Base-by-base conservation (phyloP, 2,888 invertebrate genomes). In the Operophtera brumata region DNA sequence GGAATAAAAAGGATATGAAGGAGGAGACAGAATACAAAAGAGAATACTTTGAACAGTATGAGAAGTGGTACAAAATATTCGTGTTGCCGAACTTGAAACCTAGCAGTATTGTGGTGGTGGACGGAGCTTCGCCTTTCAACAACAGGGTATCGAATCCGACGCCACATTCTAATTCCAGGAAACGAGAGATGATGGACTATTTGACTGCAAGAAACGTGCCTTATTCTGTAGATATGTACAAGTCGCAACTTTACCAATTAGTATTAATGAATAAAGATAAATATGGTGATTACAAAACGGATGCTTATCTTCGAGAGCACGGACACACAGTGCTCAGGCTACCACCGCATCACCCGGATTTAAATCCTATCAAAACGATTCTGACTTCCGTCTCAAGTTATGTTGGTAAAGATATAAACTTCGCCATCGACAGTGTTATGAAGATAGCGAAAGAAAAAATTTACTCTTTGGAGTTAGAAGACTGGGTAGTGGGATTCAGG, bases 181-280 rank as follows among this genome's bases (percentile, higher is more conserved):
- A 66, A 47, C 68, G 67, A 36, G 71, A 73, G 35, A 69, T 73
- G 64, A 69, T 71, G 67, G 73, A 73, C 45, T 71, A 67, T 51
- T 54, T 73, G 37, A 65, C 69, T 26, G 63, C 64, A 2, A 64
- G 67, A 52, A 67, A 68, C 32, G 65, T 73, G 57, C 71, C 71
- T 54, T 67, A 67, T 43, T 53, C 70, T 0, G 47, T 59, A 4
- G 69, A 68, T 41, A 71, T 71, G 71, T 71, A 71, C 48, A 71
- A 71, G 52, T 59, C 70, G 4, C 70, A 73, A 28, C 28, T 73
- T 1, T 70, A 71, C 45, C 71, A 71, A 53, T 55, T 73, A 55
- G 65, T 73, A 0, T 48, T 66, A 54, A 60, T 68, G 49, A 61
- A 67, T 44, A 70, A 70, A 52, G 71, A 71, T 49, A 71, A 67